Percentiles rank a stretch among this genome's conserved stretches.
Conservation (phyloP, 2,113 vertebrate species). For the Ictalurus furcatus region DNA sequence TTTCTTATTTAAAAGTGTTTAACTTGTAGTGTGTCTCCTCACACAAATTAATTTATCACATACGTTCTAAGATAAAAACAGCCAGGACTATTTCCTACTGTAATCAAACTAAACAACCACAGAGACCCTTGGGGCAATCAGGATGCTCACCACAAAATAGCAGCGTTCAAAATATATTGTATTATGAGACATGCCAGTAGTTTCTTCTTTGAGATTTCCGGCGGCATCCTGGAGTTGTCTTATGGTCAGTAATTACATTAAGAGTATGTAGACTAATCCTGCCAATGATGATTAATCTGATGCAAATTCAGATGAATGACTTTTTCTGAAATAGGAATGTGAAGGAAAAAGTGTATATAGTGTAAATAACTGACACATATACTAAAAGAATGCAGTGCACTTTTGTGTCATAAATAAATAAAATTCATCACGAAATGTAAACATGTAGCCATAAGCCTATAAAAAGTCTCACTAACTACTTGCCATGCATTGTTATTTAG, state of each 20-base stretch:
- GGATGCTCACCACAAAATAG: neutral
- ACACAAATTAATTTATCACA: constrained; percentile 13
- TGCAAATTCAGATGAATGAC: neutral
- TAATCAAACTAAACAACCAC: neutral
- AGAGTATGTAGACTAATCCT: neutral
- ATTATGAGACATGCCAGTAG: neutral
- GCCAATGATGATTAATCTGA: neutral
- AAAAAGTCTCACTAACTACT: neutral
- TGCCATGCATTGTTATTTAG: neutral
- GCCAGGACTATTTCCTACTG: neutral
- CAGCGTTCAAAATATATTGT: neutral
- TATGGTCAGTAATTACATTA: neutral
- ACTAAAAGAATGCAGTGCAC: neutral
- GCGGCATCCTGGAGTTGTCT: neutral
- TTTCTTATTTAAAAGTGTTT: constrained; percentile 19
- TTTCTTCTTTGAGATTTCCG: neutral
- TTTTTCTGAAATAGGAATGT: neutral
- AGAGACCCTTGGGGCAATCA: neutral
- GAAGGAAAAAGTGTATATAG: neutral
- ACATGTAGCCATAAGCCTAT: neutral
- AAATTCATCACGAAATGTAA: neutral
- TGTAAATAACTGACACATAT: neutral
- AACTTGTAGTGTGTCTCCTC: neutral
- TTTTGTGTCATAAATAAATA: neutral
- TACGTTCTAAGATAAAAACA: constrained; percentile 5